A percentile compares a stretch with the other conserved stretches of the same genome.
Evolutionary conservation across 2,113 vertebrate species (phyloP).

Genomic region (Vulpes lagopus): DNA sequence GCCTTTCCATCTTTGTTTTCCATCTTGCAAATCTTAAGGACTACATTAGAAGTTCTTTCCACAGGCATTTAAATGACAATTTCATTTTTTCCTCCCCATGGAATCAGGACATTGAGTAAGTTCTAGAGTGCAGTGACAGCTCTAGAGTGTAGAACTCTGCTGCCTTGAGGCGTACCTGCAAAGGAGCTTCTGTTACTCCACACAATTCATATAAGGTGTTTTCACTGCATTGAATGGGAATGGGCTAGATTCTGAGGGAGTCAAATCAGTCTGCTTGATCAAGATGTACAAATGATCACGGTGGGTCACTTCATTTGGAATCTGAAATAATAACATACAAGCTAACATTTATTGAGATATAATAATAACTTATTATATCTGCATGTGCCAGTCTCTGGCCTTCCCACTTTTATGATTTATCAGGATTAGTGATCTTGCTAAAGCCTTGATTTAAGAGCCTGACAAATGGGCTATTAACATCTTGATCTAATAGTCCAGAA

Average conservation of each 20-base stretch:
- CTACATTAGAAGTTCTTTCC: not conserved
- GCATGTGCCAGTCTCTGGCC: not conserved
- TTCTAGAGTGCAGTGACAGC: not conserved
- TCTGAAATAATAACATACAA: constrained; percentile 40
- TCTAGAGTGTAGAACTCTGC: not conserved
- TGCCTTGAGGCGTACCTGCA: not conserved
- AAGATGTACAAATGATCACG: not conserved
- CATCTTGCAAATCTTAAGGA: not conserved
- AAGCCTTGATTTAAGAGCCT: not conserved
- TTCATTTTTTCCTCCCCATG: not conserved
- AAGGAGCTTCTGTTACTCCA: not conserved
- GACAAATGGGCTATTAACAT: not conserved
- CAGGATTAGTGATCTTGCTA: constrained; percentile 16
- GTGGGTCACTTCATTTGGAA: not conserved
- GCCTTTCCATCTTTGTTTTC: constrained; percentile 37
- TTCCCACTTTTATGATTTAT: constrained; percentile 14
- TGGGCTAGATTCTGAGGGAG: not conserved
- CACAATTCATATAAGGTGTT: not conserved
- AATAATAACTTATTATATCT: not conserved
- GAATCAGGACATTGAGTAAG: constrained; percentile 1
- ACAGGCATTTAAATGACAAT: not conserved
- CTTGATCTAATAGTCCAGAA: constrained; percentile 15
- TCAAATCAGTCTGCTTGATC: not conserved
- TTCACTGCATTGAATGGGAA: not conserved
- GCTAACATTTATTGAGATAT: constrained; percentile 6